Base-by-base conservation (phyloP, 1,140 invertebrate genomes). In the Ostrea denselamellosa region DNA sequence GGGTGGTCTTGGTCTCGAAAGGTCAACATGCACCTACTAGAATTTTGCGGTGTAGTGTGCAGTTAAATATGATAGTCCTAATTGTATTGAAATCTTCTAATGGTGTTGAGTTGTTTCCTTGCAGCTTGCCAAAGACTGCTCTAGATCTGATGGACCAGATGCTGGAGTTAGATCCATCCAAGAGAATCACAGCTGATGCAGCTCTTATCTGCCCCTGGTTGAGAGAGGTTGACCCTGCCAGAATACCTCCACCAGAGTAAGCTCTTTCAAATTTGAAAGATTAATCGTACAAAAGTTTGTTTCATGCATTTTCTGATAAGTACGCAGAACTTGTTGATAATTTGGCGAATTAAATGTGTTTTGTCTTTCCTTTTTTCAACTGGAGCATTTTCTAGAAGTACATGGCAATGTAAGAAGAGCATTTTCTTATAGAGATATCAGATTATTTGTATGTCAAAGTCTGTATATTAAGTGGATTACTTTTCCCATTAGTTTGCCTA, bases 71-170 rank as follows among this genome's bases (percentile, higher is more conserved):
- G 34, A 44, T 1, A 44, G 34, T 5, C 34, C 5, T 44, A 44
- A 44, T 44, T 44, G 1, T 44, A 44, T 5, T 44, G 34, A 44
- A 44, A 2, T 44, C 34, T 44, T 28, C 17, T 81, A 9, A 51
- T 68, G 34, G 51, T 89, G 82, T 44, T 25, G 52, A 5, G 85
- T 12, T 89, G 19, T n/a, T 83, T 53, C 90, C 87, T 93, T 93
- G 44, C 90, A 96, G 96, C 94, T 97, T 99, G 97, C 99, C 99
- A 3, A 93, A 95, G 10, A 95, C 96, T 19, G 98, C 99, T 0
- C 95, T 99, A 14, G 98, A 99, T 93, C 96, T 99, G 44, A 96
- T 99, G 53, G 99, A 99, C 95, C 97, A 97, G 93, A 99, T 99
- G 99, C 95, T 99, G 85, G 98, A 98, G 92, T 95, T 99, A 85